phyloP scores from a whole-genome alignment of 2,113 vertebrate genomes.

The Trichechus manatus region DNA sequence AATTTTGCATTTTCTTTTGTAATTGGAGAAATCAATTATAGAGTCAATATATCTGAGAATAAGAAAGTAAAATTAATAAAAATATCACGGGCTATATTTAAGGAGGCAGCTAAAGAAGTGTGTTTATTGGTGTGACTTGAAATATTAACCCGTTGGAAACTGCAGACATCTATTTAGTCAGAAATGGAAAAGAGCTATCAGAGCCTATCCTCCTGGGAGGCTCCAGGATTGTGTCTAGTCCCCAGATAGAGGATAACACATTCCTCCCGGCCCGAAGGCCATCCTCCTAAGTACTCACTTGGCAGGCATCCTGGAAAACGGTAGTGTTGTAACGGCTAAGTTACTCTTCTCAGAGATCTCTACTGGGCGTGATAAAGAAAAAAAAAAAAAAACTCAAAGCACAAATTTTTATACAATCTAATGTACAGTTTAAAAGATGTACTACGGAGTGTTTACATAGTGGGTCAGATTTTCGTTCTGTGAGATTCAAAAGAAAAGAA shows the following conservation, averaged over 20 bases:
- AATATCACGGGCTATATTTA: not conserved
- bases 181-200: conserved; percentile 82
- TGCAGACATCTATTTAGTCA: conserved; percentile 70
- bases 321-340: conserved; percentile 58
- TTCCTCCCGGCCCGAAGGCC: conserved; percentile 60
- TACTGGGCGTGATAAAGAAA: conserved; percentile 76
- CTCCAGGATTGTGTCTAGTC: conserved; percentile 72
- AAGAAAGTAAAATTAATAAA: conserved; percentile 29
- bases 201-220: conserved; percentile 62
- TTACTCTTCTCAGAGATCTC: conserved; percentile 81
- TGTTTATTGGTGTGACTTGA: conserved; percentile 68
- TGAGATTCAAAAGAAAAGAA: conserved; percentile 74
- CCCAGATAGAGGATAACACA: conserved; percentile 75
- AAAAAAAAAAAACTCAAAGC: conserved; percentile 46
- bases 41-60: conserved; percentile 38
- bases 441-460: conserved; percentile 63
- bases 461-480: conserved; percentile 68
- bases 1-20: not conserved
- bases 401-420: conserved; percentile 58
- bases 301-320: conserved; percentile 84
- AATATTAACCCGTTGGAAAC: conserved; percentile 82
- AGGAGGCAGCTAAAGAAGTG: conserved; percentile 6
- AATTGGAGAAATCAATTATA: not conserved
- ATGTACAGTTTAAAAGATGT: conserved; percentile 75
- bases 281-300: conserved; percentile 83